Percentiles rank a stretch among this genome's conserved stretches.
phyloP scores from a whole-genome alignment of 2,888 invertebrate species.

The Spodoptera littoralis region DNA sequence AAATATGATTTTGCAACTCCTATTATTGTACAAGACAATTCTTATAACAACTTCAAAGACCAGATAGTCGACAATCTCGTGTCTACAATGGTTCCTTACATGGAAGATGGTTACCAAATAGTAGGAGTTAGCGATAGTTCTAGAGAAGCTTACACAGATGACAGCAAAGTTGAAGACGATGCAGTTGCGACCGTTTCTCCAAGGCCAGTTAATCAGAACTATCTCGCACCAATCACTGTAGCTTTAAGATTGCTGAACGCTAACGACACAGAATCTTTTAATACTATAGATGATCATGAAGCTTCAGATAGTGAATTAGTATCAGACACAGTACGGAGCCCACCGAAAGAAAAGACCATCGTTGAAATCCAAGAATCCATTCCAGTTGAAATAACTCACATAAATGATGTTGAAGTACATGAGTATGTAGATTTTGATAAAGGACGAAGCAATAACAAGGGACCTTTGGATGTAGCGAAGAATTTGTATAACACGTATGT shows the following conservation, averaged over 20 bases:
- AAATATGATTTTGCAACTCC: constrained; percentile 80
- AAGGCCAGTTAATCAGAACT: constrained; percentile 87
- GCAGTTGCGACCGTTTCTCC: constrained; percentile 85
- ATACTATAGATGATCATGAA: constrained; percentile 78
- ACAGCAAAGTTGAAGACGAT: constrained; percentile 44
- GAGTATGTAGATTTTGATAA: constrained; percentile 82
- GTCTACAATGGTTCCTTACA: constrained; percentile 83
- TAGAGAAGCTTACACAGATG: constrained; percentile 63
- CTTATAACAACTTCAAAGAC: constrained; percentile 69
- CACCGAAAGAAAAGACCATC: constrained; percentile 83
- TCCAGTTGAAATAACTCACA: constrained; percentile 86
- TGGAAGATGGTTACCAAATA: constrained; percentile 82
- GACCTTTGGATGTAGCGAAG: constrained; percentile 68
- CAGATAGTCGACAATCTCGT: constrained; percentile 79
- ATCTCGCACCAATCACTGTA: constrained; percentile 90
- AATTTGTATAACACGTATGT: constrained; percentile 76
- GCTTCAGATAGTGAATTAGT: constrained; percentile 80
- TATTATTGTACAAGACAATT: constrained; percentile 82
- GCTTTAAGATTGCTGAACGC: constrained; percentile 87
- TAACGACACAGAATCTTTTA: constrained; percentile 78
- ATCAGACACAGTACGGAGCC: constrained; percentile 75
- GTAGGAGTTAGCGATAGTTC: constrained; percentile 75
- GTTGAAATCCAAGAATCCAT: constrained; percentile 91
- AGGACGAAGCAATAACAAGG: constrained; percentile 75
- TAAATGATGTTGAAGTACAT: constrained; percentile 83